Evolutionary conservation across 2,797 vertebrate genomes (phyloP).

Genomic region (Melopsittacus undulatus): DNA sequence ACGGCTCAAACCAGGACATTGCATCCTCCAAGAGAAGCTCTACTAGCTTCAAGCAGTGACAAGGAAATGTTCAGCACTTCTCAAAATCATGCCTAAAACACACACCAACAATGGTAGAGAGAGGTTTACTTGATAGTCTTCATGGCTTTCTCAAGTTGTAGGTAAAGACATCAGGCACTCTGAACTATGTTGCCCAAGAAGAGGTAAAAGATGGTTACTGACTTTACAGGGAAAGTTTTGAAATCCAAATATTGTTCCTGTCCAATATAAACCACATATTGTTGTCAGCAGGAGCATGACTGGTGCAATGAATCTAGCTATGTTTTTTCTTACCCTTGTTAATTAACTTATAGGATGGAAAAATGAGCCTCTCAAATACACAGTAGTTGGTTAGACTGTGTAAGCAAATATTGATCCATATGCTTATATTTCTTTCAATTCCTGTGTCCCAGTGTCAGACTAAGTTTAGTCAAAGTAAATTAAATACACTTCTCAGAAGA

Average conservation of each 20-base stretch:
- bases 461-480: neutral
- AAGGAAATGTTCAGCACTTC: neutral
- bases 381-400: neutral
- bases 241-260: neutral
- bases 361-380: neutral
- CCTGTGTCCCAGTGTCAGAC: neutral
- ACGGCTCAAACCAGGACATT: too few species aligned
- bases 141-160: neutral
- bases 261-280: neutral
- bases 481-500: neutral
- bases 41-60: neutral
- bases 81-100: neutral
- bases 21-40: neutral
- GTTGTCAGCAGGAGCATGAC: neutral
- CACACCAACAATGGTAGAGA: neutral
- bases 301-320: neutral
- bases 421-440: neutral
- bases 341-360: slow-evolving; percentile 2
- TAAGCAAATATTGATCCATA: slow-evolving; percentile 5
- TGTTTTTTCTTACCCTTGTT: neutral
- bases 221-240: neutral
- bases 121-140: neutral
- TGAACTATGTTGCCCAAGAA: neutral
- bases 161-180: neutral
- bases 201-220: neutral